Percentiles rank a stretch among this genome's conserved stretches.
phyloP scores from a whole-genome alignment of 1,140 invertebrate genomes.

The Elymnias hypermnestra region DNA sequence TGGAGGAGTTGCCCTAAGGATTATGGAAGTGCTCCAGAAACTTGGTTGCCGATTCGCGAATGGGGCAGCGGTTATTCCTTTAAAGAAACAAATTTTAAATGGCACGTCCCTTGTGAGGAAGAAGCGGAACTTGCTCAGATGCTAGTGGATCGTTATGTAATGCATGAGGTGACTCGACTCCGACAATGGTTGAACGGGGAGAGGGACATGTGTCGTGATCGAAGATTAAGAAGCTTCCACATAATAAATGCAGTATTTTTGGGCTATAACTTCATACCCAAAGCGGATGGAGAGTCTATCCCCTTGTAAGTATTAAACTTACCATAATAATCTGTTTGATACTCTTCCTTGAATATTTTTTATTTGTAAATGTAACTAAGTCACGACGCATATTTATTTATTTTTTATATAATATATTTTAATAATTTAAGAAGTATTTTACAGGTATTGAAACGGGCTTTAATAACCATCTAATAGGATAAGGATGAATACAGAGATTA shows the following conservation, averaged over 20 bases:
- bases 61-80: slow-evolving; percentile 87
- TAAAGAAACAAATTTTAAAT: slow-evolving; percentile 82
- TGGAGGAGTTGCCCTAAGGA: slow-evolving; percentile 79
- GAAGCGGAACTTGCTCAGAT: slow-evolving; percentile 82
- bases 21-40: slow-evolving; percentile 79
- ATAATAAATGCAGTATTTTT: slow-evolving; percentile 45
- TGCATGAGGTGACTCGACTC: slow-evolving; percentile 42
- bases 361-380: too few species aligned
- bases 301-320: slow-evolving; percentile 57
- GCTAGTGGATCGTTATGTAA: slow-evolving; percentile 81
- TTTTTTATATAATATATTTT: too few species aligned
- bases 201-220: slow-evolving; percentile 43
- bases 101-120: slow-evolving; percentile 84
- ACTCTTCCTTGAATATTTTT: too few species aligned
- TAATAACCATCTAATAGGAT: too few species aligned
- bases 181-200: slow-evolving; percentile 48
- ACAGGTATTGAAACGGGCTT: too few species aligned
- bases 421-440: too few species aligned
- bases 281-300: slow-evolving; percentile 41
- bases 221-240: slow-evolving; percentile 41
- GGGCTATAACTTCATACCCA: slow-evolving; percentile 45
- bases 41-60: slow-evolving; percentile 87
- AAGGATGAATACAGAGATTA: too few species aligned
- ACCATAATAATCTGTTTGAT: too few species aligned
- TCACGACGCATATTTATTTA: too few species aligned